Base-by-base conservation (phyloP, 2,888 invertebrate species). In the Tetropium fuscum region DNA sequence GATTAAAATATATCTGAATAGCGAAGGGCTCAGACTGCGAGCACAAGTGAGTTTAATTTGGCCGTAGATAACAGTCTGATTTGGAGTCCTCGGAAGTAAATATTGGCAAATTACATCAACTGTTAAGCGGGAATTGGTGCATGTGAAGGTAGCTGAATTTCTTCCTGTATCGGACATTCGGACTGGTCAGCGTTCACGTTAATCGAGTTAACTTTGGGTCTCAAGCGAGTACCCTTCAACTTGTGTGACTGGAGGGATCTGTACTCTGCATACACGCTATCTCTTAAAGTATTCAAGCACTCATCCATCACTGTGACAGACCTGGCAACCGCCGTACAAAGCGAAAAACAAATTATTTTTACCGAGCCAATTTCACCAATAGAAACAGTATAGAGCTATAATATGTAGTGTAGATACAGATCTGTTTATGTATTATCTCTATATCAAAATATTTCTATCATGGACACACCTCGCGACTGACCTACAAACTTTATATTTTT, bases 231-330 rank as follows among this genome's bases (percentile, higher is more conserved):
- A 53, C 60, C 58, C 67, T 63, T 67, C 67, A 64, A 45, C 47
- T 57, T 57, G 36, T 55, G 36, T 63, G 58, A 64, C 57, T 53
- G 60, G 48, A 60, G 56, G 57, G 56, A 55, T 59, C 32, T 57
- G 59, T 66, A 56, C 56, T 58, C 34, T 63, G 57, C 58, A 64
- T 60, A 54, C 45, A 16, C n/a, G 44, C 67, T 62, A 59, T 54
- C 70, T 70, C 70, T 64, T 70, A 66, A 70, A 70, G 64, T 68
- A 70, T 70, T 68, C 68, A 70, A 64, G 62, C 59, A 60, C 56
- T 58, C 68, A 70, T 70, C 70, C 66, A 66, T 70, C 70, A 70
- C 48, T 40, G 43, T 59, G 48, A 44, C 44, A 44, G 27, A 19
- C 18, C 4, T 22, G 13, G 15, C 34, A 34, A 13, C 6, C 44